These are phyloP conservation scores for Xiphias gladius DNA, from an alignment of 2,113 vertebrate genomes.

Conservation along the genomic window DNA sequence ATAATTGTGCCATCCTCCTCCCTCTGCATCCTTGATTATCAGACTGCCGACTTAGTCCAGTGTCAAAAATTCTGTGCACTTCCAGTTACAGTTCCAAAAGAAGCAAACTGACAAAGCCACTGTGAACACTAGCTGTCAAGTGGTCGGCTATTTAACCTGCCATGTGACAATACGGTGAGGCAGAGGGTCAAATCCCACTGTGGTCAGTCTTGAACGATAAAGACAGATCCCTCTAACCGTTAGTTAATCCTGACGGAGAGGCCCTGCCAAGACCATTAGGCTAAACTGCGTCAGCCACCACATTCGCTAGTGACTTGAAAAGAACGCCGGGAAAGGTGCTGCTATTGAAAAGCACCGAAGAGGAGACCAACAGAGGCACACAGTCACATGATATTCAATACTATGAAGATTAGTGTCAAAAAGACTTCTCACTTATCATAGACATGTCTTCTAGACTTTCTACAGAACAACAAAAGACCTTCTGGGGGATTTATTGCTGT, in stretches of 20 bases:
- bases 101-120: neutral
- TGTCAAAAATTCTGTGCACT: neutral
- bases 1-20: neutral
- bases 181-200: constrained; percentile 56
- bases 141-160: constrained; percentile 58
- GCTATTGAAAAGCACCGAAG: constrained; percentile 6
- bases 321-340: constrained; percentile 41
- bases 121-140: constrained; percentile 42
- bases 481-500: neutral
- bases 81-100: neutral
- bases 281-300: constrained; percentile 56
- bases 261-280: constrained; percentile 74
- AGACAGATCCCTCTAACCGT: constrained; percentile 64
- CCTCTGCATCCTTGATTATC: neutral
- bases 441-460: neutral
- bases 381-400: neutral
- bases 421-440: neutral
- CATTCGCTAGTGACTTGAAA: constrained; percentile 28
- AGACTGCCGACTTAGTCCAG: neutral
- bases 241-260: constrained; percentile 74
- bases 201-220: constrained; percentile 60
- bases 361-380: neutral
- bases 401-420: neutral
- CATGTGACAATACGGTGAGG: constrained; percentile 56
- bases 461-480: neutral